Evolutionary conservation across 2,797 vertebrate species (phyloP).

Genomic region (Sparus aurata): DNA sequence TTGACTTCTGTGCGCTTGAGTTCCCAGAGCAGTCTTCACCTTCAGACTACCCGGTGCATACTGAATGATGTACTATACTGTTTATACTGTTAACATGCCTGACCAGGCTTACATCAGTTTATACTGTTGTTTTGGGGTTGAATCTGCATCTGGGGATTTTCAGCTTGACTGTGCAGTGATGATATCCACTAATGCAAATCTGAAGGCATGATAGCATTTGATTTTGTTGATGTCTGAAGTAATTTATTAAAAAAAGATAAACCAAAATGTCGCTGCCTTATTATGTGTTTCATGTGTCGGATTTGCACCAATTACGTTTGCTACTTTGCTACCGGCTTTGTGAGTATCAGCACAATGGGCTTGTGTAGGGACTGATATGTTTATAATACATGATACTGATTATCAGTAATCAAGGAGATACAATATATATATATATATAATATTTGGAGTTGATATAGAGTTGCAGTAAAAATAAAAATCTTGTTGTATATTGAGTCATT

Average conservation of each 20-base stretch:
- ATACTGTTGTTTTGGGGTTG: slow-evolving; percentile 21
- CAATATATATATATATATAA: no score
- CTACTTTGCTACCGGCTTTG: not conserved
- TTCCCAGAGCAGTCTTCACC: slow-evolving; percentile 15
- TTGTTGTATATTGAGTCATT: no score
- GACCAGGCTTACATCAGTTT: not conserved
- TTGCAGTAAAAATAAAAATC: no score
- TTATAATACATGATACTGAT: no score
- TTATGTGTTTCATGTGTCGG: not conserved
- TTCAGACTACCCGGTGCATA: slow-evolving; percentile 5
- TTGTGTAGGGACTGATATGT: no score
- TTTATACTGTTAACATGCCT: not conserved
- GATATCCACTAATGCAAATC: slow-evolving; percentile 51
- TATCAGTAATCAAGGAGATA: no score
- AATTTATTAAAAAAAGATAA: slow-evolving; percentile 81
- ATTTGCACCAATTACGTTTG: not conserved
- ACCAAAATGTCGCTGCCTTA: slow-evolving; percentile 24
- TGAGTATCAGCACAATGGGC: no score
- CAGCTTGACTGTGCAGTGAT: slow-evolving; percentile 39
- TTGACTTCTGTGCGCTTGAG: slow-evolving; percentile 19
- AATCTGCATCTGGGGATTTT: slow-evolving; percentile 30
- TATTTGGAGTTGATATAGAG: no score
- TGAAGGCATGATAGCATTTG: slow-evolving; percentile 51
- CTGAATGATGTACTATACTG: slow-evolving; percentile 13
- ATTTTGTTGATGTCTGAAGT: slow-evolving; percentile 73